Base-by-base conservation (phyloP, 2,113 vertebrate genomes). In the Aplodontia rufa region DNA sequence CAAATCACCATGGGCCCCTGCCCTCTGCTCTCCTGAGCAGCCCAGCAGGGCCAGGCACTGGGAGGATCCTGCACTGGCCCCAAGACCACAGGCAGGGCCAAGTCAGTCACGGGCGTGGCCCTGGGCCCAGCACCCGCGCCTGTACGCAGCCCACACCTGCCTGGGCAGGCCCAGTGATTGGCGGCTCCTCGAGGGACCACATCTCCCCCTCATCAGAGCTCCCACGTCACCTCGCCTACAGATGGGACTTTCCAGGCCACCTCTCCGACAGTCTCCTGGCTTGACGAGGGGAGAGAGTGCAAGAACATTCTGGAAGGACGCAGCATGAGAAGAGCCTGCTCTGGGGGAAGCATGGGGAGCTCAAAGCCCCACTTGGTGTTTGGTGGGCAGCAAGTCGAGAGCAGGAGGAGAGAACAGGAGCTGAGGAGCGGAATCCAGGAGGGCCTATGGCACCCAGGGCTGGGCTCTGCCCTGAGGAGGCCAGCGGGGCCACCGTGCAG, bases 231-330 rank as follows among this genome's bases (percentile, higher is more conserved):
- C 55, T 58, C 55, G 24, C 24, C 58, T 60, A 22, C 24, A 3
- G 24, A 3, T 40, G 51, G n/a, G 30, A 32, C 64, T 66, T 66
- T 32, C 64, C 32, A 32, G 28, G 62, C 28, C 62, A 62, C n/a
- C n/a, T n/a, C n/a, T n/a, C n/a, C n/a, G n/a, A n/a, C n/a, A 5
- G 20, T 42, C 47, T 66, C 45, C 60, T 71, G 47, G 66, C 83
- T 78, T 81, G 72, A 81, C n/a, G 9, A 64, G 37, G 40, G 16
- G 22, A 82, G 16, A 24, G 24, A 30, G 19, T 40, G 26, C 14
- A 92, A 84, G 86, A 95, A 45, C 49, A 40, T 96, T 82, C 86
- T 87, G 71, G 94, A 92, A 87, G 76, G 76, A 75, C 58, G 58
- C 47, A 4, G 47, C 82, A 20, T 37, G 55, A 51, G 53, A 51